phyloP scores from a whole-genome alignment of 2,888 invertebrate species.

The Coleophora flavipennella region DNA sequence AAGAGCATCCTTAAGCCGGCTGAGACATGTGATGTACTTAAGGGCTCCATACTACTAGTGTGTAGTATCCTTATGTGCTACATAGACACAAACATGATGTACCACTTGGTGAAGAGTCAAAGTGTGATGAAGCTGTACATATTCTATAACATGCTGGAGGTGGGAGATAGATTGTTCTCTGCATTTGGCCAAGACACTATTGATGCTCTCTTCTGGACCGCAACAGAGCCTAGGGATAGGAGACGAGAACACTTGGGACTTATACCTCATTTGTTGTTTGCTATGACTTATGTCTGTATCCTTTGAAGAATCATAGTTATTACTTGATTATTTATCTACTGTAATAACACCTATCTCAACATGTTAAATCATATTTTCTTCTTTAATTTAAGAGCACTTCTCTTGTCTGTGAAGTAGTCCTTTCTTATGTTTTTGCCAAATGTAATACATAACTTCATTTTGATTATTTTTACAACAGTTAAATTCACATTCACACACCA shows the following conservation, averaged over 20 bases:
- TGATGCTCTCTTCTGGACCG: conserved; percentile 98
- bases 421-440: no score
- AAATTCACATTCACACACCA: no score
- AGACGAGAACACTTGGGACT: conserved; percentile 89
- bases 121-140: conserved; percentile 99
- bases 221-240: conserved; percentile 92
- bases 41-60: conserved; percentile 88
- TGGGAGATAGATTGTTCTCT: conserved; percentile 95
- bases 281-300: conserved; percentile 95
- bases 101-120: conserved; percentile 97
- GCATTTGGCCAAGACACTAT: conserved; percentile 98
- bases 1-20: conserved; percentile 84
- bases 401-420: no score
- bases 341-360: background rate
- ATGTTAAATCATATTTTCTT: background rate
- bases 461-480: no score
- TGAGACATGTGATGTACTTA: conserved; percentile 96
- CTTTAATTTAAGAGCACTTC: no score
- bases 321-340: background rate
- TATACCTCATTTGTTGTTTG: conserved; percentile 91
- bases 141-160: conserved; percentile 99
- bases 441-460: no score
- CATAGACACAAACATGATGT: conserved; percentile 98
- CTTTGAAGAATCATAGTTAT: conserved; percentile 61
- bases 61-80: conserved; percentile 90